Evolutionary conservation across 2,113 vertebrate species (phyloP), one percentile per base, ranked within the genome.

Genomic region (Notothenia coriiceps): DNA sequence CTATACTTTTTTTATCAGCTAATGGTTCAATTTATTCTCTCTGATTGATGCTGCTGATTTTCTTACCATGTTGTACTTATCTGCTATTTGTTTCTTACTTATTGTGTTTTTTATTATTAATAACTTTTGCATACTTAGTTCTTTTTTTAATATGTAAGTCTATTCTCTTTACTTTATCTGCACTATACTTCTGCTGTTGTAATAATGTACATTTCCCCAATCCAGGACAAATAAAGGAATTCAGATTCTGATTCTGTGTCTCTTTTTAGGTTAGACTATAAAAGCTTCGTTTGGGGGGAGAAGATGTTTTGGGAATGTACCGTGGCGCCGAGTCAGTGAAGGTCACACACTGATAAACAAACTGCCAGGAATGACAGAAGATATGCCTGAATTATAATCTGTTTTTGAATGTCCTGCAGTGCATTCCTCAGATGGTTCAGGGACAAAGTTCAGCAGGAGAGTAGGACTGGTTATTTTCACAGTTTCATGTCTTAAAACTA

Each of bases 321-420:
- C 7, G 22, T 18, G 54, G 33, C 35, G 67, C 67, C 80, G 79
- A 84, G 67, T 87, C 84, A 79, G 69, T 33, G 6, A 54, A 85
- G 73, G 59, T 75, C 75, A 67, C 11, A 10, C 11, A n/a, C 55
- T 63, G 33, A 70, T 59, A 78, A 68, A 74, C 65, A 67, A 74
- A 57, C 29, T 57, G 56, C 59, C 64, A 64, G 10, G 4, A 22
- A 73, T 18, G 78, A 80, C 56, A 51, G 14, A 77, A 51, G 35
- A 40, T 40, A 40, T 18, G 49, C 54, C 13, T 61, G 22, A 88
- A 78, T 89, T 62, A 78, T 61, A 80, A 73, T 56, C 10, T 74
- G 80, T 79, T 82, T 72, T 55, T 79, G 20, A 11, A 56, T 61
- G 76, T 85, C 61, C 68, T 67, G 68, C 29, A 33, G 12, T 14